phyloP scores from a whole-genome alignment of 2,113 vertebrate genomes.

The Lepus americanus region DNA sequence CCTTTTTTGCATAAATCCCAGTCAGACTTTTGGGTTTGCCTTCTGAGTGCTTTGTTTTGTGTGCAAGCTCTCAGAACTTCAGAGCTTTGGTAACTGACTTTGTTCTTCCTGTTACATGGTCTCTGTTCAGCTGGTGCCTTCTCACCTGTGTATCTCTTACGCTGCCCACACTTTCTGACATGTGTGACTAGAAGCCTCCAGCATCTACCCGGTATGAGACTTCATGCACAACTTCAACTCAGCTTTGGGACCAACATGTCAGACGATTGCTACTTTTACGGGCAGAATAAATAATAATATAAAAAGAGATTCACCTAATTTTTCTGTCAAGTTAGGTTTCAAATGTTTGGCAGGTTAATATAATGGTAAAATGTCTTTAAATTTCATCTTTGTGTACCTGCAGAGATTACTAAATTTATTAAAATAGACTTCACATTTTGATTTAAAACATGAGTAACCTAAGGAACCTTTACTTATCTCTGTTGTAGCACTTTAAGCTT shows the following conservation, averaged over 20 bases:
- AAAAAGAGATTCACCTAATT: not conserved
- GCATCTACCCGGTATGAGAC: not conserved
- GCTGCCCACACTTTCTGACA: not conserved
- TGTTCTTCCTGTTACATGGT: fast-evolving
- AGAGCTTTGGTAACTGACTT: not conserved
- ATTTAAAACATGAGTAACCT: not conserved
- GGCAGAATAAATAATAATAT: not conserved
- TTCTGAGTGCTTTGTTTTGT: not conserved
- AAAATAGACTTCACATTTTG: not conserved
- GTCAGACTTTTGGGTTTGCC: not conserved
- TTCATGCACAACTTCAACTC: not conserved
- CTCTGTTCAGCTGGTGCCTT: not conserved
- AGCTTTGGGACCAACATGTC: not conserved
- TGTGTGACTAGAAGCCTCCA: fast-evolving
- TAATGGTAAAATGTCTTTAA: not conserved
- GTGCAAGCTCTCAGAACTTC: not conserved
- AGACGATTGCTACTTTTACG: not conserved
- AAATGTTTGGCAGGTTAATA: not conserved
- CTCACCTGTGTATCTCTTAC: not conserved
- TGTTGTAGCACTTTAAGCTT: not conserved
- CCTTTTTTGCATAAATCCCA: not conserved
- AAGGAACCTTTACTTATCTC: not conserved
- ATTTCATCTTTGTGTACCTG: not conserved
- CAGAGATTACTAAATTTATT: not conserved
- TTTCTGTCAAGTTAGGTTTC: not conserved